phyloP scores from a whole-genome alignment of 2,113 vertebrate species.

The Lophochroa leadbeateri region DNA sequence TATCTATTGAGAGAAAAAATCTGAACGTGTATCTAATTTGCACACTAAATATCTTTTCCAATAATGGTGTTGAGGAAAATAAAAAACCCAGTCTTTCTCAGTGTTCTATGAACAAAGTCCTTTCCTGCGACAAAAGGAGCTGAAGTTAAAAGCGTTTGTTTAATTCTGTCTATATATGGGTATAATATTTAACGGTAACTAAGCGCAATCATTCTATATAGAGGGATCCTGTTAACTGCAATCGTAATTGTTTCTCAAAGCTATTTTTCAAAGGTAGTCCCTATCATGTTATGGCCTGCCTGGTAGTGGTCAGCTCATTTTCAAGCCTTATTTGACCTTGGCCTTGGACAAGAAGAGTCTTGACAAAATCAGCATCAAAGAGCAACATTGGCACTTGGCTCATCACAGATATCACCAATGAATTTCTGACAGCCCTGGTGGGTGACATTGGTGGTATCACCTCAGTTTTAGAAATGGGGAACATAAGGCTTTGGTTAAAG shows the following conservation, averaged over 20 bases:
- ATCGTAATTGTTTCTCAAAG: neutral
- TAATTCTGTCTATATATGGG: neutral
- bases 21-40: neutral
- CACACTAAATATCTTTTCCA: neutral
- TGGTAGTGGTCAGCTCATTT: neutral
- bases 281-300: neutral
- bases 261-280: neutral
- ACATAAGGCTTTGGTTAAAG: neutral
- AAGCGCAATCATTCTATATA: neutral
- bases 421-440: neutral
- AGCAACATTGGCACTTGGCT: neutral
- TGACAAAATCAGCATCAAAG: neutral
- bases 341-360: neutral
- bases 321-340: neutral
- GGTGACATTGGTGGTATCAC: neutral
- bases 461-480: neutral
- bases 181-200: neutral
- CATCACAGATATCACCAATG: neutral
- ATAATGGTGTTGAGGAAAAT: neutral
- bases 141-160: neutral
- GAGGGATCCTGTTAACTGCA: neutral
- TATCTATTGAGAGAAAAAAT: neutral
- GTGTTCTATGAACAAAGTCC: neutral
- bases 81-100: neutral
- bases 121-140: neutral